phyloP scores from a whole-genome alignment of 2,113 vertebrate genomes.

The Ifrita kowaldi region DNA sequence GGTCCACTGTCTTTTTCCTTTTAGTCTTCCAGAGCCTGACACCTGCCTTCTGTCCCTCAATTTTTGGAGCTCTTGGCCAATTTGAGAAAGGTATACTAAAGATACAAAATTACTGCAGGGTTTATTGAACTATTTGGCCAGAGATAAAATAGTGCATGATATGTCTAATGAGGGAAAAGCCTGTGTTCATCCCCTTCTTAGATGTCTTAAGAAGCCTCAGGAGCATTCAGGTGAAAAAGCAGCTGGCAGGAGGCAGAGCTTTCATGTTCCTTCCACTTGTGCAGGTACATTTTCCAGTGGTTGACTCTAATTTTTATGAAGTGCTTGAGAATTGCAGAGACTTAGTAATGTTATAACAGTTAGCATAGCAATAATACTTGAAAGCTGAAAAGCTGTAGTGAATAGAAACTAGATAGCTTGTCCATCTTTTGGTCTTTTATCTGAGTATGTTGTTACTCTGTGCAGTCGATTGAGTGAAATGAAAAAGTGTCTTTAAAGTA shows the following conservation, averaged over 20 bases:
- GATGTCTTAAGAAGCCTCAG: neutral
- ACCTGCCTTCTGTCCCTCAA: neutral
- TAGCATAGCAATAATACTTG: neutral
- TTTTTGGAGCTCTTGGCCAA: neutral
- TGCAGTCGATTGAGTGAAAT: neutral
- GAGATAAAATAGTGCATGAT: neutral
- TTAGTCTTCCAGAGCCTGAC: neutral
- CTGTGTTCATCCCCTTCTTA: neutral
- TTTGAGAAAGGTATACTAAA: neutral
- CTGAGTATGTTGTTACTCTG: rapidly evolving
- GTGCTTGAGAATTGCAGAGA: neutral
- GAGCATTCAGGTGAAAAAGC: neutral
- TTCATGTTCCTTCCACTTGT: neutral
- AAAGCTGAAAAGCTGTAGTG: neutral
- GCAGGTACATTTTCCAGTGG: neutral
- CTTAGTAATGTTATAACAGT: neutral
- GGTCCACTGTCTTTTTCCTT: neutral
- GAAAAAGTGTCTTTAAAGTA: neutral
- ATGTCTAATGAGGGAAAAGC: neutral
- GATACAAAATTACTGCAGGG: neutral
- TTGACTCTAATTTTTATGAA: neutral
- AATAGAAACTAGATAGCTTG: neutral
- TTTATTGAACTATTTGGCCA: neutral
- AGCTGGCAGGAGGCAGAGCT: neutral
- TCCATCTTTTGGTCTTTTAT: neutral